Conservation (phyloP, 1,140 invertebrate genomes). For the Zaprionus taronus region DNA sequence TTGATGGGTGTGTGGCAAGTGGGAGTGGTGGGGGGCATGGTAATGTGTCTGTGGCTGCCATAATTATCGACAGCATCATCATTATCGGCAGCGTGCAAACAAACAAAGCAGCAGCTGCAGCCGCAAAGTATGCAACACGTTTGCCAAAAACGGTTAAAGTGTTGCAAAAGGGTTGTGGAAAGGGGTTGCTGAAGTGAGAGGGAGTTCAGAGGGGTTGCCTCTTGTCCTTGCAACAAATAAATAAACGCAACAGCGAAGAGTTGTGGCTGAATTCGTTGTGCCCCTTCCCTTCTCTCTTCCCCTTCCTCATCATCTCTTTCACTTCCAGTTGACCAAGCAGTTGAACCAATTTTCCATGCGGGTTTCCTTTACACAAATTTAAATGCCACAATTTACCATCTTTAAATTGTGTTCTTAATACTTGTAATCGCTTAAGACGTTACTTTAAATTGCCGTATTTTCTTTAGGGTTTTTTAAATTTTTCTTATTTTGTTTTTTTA, state of each 20-base stretch:
- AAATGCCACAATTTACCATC: not conserved
- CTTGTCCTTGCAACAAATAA: constrained; percentile 9
- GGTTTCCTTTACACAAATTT: constrained; percentile 32
- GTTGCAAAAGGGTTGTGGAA: not conserved
- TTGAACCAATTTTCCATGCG: constrained; percentile 39
- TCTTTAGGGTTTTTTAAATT: not conserved
- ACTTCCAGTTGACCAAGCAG: not conserved
- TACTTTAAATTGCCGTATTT: not conserved
- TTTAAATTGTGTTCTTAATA: not conserved
- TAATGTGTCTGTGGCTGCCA: constrained; percentile 80
- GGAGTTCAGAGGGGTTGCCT: too few relatives aligned
- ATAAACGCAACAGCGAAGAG: constrained; percentile 28
- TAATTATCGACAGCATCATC: constrained; percentile 62
- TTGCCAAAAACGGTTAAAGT: constrained; percentile 31
- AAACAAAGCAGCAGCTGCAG: constrained; percentile 57
- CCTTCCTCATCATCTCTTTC: not conserved
- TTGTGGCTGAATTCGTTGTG: constrained; percentile 6
- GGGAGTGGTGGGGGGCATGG: not conserved
- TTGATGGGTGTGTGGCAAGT: not conserved
- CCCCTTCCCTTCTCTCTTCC: not conserved
- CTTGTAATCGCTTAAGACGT: not conserved
- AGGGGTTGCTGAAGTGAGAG: not conserved
- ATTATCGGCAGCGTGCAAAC: constrained; percentile 13
- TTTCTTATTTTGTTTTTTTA: not conserved
- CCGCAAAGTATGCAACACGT: constrained; percentile 77